Evolutionary conservation across 2,888 invertebrate genomes (phyloP), one percentile per base, ranked within the genome.

Genomic region (Drosophila maculinotata): DNA sequence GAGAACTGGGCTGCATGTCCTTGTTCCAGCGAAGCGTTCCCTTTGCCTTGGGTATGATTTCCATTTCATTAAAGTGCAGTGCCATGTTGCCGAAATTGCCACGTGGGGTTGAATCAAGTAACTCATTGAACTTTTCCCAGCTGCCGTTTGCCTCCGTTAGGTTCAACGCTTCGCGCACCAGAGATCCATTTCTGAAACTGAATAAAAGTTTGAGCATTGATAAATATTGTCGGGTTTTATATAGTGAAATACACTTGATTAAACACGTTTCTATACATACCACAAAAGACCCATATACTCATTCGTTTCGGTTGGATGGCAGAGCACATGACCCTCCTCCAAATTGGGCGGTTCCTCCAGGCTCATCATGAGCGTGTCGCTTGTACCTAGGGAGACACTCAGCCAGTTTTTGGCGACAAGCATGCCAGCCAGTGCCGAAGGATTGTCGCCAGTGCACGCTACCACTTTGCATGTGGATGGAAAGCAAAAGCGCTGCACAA

Each of bases 361-460:
- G 91, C 96, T 96, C 59, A 96, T 92, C 87, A 99, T 96, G 1
- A 98, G 91, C 0, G 98, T 98, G 91, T 99, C 99, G 90, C 98
- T 98, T 0, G 99, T 99, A 6, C 99, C 98, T 54, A 97, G 92
- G 80, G 97, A 97, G 39, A 98, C 95, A 0, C 96, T 97, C 15
- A 98, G 92, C 93, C 98, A 98, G 52, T 95, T 95, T 30, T 95
- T 92, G 12, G 94, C 93, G 3, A 98, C 92, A 31, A 95, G 93
- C 93, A 98, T 95, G 94, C 97, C 97, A 69, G 95, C 94, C 17
- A 97, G 92, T 0, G 97, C 96, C 1, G 97, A 95, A 20, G 97
- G 96, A 93, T 99, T 99, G 91, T 99, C 99, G 0, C 99, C 99
- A 0, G 98, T 98, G 91, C 98, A 98, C 0, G 97, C 96, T 3